Percentiles rank a stretch among this genome's conserved stretches.
Evolutionary conservation across 2,113 vertebrate genomes (phyloP).

Genomic region (Callospermophilus lateralis): DNA sequence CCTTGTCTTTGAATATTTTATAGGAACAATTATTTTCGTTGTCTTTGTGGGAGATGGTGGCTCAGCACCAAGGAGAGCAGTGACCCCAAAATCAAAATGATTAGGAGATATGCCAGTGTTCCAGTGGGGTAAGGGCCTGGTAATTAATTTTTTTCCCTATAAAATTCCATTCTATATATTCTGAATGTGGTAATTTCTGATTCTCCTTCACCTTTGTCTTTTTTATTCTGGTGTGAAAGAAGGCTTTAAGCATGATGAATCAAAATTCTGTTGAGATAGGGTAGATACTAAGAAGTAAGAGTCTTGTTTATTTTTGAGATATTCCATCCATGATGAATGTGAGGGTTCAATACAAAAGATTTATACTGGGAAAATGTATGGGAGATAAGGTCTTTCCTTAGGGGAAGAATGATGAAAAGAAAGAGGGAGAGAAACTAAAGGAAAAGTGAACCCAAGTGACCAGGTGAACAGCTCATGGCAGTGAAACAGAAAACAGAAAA

Average conservation of each 20-base stretch:
- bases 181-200: not conserved
- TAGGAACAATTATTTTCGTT: not conserved
- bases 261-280: not conserved
- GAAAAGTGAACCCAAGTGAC: not conserved
- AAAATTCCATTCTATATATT: not conserved
- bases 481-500: not conserved
- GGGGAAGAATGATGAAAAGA: not conserved
- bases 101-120: fast-evolving
- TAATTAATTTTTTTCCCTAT: not conserved
- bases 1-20: not conserved
- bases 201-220: not conserved
- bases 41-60: not conserved
- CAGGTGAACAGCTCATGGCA: not conserved
- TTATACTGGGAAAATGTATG: not conserved
- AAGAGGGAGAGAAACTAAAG: not conserved
- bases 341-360: not conserved
- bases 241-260: not conserved
- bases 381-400: not conserved
- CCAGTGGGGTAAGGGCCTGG: not conserved
- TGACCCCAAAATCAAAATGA: not conserved
- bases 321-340: not conserved
- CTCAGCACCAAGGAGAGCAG: not conserved
- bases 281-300: not conserved
- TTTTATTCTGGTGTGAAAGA: not conserved
- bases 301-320: not conserved